Evolutionary conservation across 2,888 invertebrate genomes (phyloP).

Genomic region (Chironomus riparius): DNA sequence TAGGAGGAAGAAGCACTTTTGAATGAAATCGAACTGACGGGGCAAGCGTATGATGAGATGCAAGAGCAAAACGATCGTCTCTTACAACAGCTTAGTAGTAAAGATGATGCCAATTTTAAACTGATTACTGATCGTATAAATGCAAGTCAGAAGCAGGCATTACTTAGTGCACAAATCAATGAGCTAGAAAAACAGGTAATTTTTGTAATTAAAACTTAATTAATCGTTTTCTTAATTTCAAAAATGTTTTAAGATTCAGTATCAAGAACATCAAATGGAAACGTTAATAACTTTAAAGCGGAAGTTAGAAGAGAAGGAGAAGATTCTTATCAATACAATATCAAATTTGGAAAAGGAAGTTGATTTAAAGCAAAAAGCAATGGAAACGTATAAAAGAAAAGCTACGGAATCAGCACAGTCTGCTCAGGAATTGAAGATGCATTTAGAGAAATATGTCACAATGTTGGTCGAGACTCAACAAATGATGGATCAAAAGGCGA

Average conservation of each 20-base stretch:
- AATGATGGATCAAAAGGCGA: constrained; percentile 93
- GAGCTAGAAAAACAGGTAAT: constrained; percentile 78
- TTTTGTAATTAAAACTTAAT: neutral
- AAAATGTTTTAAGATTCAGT: constrained; percentile 49
- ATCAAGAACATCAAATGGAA: constrained; percentile 81
- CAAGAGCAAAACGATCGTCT: constrained; percentile 95
- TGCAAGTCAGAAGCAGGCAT: constrained; percentile 89
- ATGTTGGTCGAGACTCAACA: constrained; percentile 95
- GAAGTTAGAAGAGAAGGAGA: constrained; percentile 91
- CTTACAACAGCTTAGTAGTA: constrained; percentile 90
- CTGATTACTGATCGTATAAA: constrained; percentile 96
- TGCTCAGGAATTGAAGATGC: constrained; percentile 91
- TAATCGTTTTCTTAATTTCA: neutral
- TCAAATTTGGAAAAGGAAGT: constrained; percentile 92
- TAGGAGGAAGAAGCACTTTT: constrained; percentile 91
- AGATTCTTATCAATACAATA: constrained; percentile 82
- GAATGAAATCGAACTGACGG: constrained; percentile 98
- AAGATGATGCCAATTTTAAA: constrained; percentile 97
- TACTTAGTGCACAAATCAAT: constrained; percentile 90
- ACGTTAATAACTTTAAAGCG: constrained; percentile 90
- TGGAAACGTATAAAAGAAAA: constrained; percentile 97
- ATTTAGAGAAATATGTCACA: constrained; percentile 95
- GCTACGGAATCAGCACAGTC: constrained; percentile 96
- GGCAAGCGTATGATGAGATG: constrained; percentile 98
- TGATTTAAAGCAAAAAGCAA: constrained; percentile 83